These are phyloP conservation scores for Pitta sordida DNA, from an alignment of 2,113 vertebrate genomes.

Conservation along the genomic window DNA sequence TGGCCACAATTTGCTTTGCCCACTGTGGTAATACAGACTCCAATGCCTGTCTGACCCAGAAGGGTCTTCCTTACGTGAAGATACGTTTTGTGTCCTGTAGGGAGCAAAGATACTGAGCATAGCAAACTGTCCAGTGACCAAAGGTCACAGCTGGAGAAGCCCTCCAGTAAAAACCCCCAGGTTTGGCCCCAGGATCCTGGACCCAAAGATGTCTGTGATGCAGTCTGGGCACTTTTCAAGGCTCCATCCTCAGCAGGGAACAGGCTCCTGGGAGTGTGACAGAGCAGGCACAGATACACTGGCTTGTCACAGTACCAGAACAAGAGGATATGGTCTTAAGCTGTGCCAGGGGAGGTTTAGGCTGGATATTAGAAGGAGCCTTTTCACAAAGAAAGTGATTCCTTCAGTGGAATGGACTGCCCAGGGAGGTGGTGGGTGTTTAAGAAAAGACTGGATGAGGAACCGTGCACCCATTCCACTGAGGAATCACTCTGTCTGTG, in stretches of 20 bases:
- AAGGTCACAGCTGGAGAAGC: not conserved
- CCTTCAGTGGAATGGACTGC: no score
- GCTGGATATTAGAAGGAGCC: no score
- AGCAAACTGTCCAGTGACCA: not conserved
- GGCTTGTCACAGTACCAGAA: no score
- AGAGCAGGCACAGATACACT: not conserved
- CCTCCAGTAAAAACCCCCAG: not conserved
- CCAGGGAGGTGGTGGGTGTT: no score
- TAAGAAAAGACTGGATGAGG: no score
- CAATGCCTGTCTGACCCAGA: not conserved
- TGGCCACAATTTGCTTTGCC: not conserved
- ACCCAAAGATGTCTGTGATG: not conserved
- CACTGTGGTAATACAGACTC: not conserved
- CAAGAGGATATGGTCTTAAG: no score
- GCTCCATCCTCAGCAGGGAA: not conserved
- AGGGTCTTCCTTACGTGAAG: not conserved
- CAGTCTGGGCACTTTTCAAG: rapidly evolving
- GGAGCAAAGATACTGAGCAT: not conserved
- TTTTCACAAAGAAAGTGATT: no score
- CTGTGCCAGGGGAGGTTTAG: no score
- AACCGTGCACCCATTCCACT: no score
- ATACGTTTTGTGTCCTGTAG: not conserved
- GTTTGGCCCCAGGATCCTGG: not conserved
- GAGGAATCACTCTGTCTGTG: no score
- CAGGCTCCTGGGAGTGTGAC: not conserved